phyloP scores from a whole-genome alignment of 2,888 invertebrate species.

The Drosophila subsilvestris region DNA sequence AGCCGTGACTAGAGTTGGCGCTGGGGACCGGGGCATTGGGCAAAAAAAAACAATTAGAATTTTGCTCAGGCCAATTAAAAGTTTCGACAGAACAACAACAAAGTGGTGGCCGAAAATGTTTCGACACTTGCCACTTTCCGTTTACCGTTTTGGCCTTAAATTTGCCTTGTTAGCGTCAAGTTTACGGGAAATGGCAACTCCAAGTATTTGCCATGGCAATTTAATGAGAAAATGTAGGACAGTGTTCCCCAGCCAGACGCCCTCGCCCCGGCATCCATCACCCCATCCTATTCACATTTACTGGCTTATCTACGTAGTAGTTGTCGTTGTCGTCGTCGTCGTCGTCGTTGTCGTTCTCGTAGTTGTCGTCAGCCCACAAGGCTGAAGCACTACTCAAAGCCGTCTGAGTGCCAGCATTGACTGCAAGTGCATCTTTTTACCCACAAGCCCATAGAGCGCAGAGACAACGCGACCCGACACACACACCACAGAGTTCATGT shows the following conservation, averaged over 20 bases:
- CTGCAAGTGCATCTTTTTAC: constrained; percentile 29
- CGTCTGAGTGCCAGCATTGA: constrained; percentile 67
- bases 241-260: constrained; percentile 20
- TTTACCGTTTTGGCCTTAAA: constrained; percentile 1
- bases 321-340: constrained; percentile 21
- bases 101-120: constrained; percentile 57
- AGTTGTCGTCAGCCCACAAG: constrained; percentile 15
- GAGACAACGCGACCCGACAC: not conserved
- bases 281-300: constrained; percentile 46
- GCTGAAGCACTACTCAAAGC: constrained; percentile 67
- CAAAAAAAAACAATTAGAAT: constrained; percentile 64
- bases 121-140: constrained; percentile 31
- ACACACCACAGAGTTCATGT: constrained; percentile 4
- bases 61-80: constrained; percentile 74
- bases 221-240: constrained; percentile 78
- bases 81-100: constrained; percentile 65
- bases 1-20: too few relatives aligned
- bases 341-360: constrained; percentile 13
- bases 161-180: constrained; percentile 72
- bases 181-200: constrained; percentile 60
- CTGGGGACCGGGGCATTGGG: not conserved
- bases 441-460: not conserved
- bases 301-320: constrained; percentile 18
- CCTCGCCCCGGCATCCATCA: not conserved
- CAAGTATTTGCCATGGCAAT: constrained; percentile 74